Evolutionary conservation across 2,113 vertebrate species (phyloP).

Genomic region (Microtus oregoni): DNA sequence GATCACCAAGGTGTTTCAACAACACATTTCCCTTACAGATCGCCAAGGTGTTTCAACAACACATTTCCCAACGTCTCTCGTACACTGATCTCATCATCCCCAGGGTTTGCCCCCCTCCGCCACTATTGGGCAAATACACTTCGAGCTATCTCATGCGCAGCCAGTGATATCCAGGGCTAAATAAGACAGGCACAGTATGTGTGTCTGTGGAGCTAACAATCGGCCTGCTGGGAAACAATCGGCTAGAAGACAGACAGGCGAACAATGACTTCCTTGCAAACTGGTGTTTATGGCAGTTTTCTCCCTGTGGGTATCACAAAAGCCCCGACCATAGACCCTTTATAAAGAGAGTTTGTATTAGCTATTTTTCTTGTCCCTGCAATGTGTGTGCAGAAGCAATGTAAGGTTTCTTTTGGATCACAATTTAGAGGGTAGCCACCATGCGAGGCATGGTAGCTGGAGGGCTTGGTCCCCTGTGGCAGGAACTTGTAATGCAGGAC

Average conservation of each 20-base stretch:
- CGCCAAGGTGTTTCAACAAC: background rate
- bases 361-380: background rate
- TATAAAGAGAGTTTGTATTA: background rate
- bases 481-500: background rate
- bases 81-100: background rate
- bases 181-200: background rate
- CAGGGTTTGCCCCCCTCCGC: too few species aligned
- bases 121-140: background rate
- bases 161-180: background rate
- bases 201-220: background rate
- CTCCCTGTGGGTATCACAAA: background rate
- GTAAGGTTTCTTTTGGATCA: background rate
- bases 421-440: background rate
- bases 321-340: background rate
- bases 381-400: background rate
- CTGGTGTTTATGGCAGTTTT: background rate
- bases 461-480: background rate
- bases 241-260: background rate
- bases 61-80: background rate
- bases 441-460: too few species aligned
- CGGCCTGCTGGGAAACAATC: background rate
- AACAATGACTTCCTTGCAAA: background rate
- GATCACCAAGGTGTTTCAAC: background rate
- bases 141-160: too few species aligned
- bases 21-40: background rate